These are phyloP conservation scores for Nymphalis c-album DNA, from an alignment of 2,888 invertebrate species.

Conservation along the genomic window DNA sequence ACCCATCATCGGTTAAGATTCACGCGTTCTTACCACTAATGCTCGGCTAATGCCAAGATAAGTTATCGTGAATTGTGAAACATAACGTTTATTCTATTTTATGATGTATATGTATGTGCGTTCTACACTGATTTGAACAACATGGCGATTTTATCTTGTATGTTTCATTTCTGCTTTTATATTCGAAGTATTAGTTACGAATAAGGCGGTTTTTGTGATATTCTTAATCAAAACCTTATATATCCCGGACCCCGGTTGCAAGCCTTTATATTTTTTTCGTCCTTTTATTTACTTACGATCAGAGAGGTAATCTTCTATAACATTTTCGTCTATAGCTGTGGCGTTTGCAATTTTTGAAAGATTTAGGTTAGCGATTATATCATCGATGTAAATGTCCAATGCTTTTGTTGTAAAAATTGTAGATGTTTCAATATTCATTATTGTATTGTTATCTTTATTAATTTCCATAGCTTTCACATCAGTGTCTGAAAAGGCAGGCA, in stretches of 20 bases:
- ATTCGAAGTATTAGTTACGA: no score
- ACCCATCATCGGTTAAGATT: no score
- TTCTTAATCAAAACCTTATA: not conserved
- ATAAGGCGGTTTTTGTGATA: not conserved
- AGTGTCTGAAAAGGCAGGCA: slow-evolving; percentile 16
- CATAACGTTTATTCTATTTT: no score
- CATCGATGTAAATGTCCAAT: slow-evolving; percentile 16
- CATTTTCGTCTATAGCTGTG: slow-evolving; percentile 37
- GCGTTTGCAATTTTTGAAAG: slow-evolving; percentile 24
- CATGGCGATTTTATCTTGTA: no score
- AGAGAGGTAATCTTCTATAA: slow-evolving; percentile 57
- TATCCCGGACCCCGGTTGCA: no score
- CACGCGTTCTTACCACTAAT: no score
- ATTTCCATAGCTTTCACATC: not conserved
- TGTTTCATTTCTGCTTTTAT: no score
- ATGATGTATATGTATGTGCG: no score
- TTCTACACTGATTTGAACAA: no score
- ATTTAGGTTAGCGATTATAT: slow-evolving; percentile 22
- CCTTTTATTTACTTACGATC: slow-evolving; percentile 61
- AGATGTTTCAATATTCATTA: slow-evolving; percentile 2
- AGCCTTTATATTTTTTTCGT: not conserved
- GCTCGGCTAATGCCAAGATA: not conserved
- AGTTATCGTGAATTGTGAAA: no score
- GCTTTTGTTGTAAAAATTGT: slow-evolving; percentile 16
- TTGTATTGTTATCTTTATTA: not conserved